Evolutionary conservation across 2,888 invertebrate genomes (phyloP), one percentile per base, ranked within the genome.

Genomic region (Drosophila recens): DNA sequence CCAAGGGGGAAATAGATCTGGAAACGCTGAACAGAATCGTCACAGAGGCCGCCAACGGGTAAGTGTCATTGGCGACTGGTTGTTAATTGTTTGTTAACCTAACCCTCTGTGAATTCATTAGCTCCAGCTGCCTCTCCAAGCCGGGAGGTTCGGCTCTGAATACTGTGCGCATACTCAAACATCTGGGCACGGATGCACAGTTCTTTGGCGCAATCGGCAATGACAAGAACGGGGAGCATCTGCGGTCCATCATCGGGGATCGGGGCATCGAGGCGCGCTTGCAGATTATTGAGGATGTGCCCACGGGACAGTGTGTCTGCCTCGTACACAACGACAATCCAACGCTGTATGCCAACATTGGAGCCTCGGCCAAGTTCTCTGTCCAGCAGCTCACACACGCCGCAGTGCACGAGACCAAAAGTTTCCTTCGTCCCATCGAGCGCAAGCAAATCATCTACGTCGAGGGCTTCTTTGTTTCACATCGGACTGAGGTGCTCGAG

Each of bases 391-490:
- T 93, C 11, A 87, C 81, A 74, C 72, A 71, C 0, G 67, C 67
- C 6, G 86, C 88, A 61, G 38, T 67, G 17, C 67, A 75, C 23
- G 80, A 83, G 4, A 80, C 80, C 0, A 57, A 76, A 20, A 73
- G 40, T 4, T 89, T 90, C 11, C 49, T 91, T 27, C 85, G 91
- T n/a, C 90, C 90, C 48, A 75, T 88, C 11, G 90, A 90, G 43
- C 91, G 91, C 36, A 90, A 90, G 30, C 92, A 92, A 76, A 89
- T 92, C 10, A 84, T 94, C 36, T 94, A 94, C 75, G 91, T 95
- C 58, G 95, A 95, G 90, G 94, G 94, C 5, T 95, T 94, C 89
- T 95, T 95, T 86, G 86, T 95, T 48, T 93, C 94, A 0, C 92
- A 94, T 27, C 92, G 94, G 27, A 88, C 90, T 36, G 91, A 93